Evolutionary conservation across 2,797 vertebrate genomes (phyloP).

Genomic region (Furcifer pardalis): DNA sequence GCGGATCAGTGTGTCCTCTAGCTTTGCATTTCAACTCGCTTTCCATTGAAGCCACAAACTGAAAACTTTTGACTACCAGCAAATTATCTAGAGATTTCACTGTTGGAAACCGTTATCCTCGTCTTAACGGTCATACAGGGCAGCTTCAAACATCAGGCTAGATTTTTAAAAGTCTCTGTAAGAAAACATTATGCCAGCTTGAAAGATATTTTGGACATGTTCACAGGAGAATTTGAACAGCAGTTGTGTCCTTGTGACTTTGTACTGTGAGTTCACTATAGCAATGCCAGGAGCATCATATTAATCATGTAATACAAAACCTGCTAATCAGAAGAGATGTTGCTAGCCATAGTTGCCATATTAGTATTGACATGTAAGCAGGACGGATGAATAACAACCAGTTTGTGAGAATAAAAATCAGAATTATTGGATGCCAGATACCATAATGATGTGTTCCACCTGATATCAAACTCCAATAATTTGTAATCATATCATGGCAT

Average conservation of each 20-base stretch:
- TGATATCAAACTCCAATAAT: not conserved
- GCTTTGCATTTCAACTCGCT: slow-evolving; percentile 32
- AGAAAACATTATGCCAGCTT: slow-evolving; percentile 10
- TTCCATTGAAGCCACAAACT: slow-evolving; percentile 35
- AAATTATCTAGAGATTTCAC: slow-evolving; percentile 5
- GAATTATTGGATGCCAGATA: slow-evolving; percentile 14
- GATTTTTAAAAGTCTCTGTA: slow-evolving; percentile 33
- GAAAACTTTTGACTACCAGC: slow-evolving; percentile 11
- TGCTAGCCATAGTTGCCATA: not conserved
- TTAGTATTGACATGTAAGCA: not conserved
- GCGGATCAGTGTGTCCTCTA: not conserved
- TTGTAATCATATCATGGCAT: slow-evolving; percentile 10
- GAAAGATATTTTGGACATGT: slow-evolving; percentile 31
- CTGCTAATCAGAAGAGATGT: not conserved
- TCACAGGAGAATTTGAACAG: not conserved
- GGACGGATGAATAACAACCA: not conserved
- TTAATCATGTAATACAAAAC: slow-evolving; percentile 22
- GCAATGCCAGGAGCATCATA: rapidly evolving
- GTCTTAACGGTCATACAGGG: slow-evolving; percentile 31
- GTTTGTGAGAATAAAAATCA: slow-evolving; percentile 20
- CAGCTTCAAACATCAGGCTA: slow-evolving; percentile 23
- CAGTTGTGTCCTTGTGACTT: not conserved
- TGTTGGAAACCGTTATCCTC: slow-evolving; percentile 21
- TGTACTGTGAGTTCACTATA: not conserved
- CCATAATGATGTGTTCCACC: not conserved